phyloP scores from a whole-genome alignment of 2,113 vertebrate genomes.

The Merops nubicus region DNA sequence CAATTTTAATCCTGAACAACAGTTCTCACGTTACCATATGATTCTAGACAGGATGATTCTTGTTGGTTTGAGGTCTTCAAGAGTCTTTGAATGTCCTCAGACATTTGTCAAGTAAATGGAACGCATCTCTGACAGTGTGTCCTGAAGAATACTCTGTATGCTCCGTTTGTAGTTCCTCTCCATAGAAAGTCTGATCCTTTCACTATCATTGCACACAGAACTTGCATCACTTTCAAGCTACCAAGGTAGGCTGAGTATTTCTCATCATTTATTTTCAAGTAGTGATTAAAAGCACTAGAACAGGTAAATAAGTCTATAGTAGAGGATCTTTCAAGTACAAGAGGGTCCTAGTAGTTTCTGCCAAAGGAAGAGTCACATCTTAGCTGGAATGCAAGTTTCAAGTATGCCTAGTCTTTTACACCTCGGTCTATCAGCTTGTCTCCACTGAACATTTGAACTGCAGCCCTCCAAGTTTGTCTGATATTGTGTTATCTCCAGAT shows the following conservation, averaged over 20 bases:
- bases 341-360: neutral
- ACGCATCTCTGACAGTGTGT: neutral
- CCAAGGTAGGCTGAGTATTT: neutral
- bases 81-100: neutral
- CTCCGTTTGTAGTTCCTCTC: neutral
- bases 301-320: neutral
- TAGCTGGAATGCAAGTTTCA: neutral
- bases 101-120: neutral
- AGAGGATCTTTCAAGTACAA: neutral
- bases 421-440: neutral
- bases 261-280: neutral
- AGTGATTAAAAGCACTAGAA: neutral
- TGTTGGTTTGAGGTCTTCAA: neutral
- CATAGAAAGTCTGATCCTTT: neutral
- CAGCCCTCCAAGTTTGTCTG: neutral
- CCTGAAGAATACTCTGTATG: neutral
- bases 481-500: neutral
- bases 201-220: neutral
- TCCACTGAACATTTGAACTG: neutral
- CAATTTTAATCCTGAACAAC: neutral
- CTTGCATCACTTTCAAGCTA: neutral
- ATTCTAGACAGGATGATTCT: neutral
- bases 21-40: fast-evolving
- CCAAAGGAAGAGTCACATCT: neutral
- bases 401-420: neutral